Evolutionary conservation across 2,113 vertebrate species (phyloP), one percentile per base, ranked within the genome.

Genomic region (Tyrannus savana): DNA sequence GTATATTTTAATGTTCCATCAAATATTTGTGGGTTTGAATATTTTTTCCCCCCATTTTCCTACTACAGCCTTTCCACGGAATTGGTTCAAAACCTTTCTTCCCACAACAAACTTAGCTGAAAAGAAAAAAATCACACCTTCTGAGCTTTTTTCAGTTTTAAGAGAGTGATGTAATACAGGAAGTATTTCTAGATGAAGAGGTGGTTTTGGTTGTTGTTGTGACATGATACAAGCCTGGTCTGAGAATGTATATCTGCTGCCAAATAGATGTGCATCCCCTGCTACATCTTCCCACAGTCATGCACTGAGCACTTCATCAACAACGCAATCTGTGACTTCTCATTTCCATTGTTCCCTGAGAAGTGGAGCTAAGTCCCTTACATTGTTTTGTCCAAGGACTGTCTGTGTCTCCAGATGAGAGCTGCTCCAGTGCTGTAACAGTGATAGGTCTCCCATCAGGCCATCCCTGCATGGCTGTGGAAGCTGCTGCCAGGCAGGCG

Each of bases 271-370:
- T 47, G 14, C 19, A 39, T 66, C 22, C 39, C 22, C 52, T 47
- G 25, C 30, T 78, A 6, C 12, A 8, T 16, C 33, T 77, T 74
- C 53, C 49, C 12, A 27, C n/a, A 46, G 25, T 42, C 37, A 49
- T 0, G 3, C 17, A 19, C 62, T 0, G 6, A 87, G 21, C 3
- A 8, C 6, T 73, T 87, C 24, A n/a, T 35, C 47, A 49, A 9
- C 23, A 7, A 0, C 63, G 42, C 18, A 75, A 1, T 19, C 13
- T 0, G 1, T 1, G 2, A 12, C 23, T 60, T 83, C 30, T 23
- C 21, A 13, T 73, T 92, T 68, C 39, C 42, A 41, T 41, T 3
- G 9, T 27, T 79, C 28, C 13, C 18, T 63, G 39, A 41, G 25
- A 68, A 76, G 42, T 53, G 15, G 50, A 82, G 28, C 18, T 11